Base-by-base conservation (phyloP, 1,140 invertebrate genomes). In the Lepidurus arcticus region DNA sequence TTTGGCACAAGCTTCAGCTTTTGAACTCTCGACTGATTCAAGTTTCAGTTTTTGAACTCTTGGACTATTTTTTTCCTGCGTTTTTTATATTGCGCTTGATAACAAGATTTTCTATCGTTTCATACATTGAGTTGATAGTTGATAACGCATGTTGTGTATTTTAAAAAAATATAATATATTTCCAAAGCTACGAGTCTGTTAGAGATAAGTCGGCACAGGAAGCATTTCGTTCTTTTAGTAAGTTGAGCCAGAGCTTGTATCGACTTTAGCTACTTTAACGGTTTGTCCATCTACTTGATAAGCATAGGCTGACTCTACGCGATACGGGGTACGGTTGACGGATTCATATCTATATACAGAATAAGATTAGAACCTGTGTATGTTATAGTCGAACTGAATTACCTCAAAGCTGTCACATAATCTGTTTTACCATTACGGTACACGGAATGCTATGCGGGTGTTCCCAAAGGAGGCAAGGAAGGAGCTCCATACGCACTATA, bases 281-380 rank as follows among this genome's bases (percentile, higher is more conserved):
- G 78, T 76, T 47, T 78, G 78, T 44, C 78, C 78, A 44, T 78
- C 78, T 16, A 78, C 78, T 78, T 78, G 78, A 45, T 78, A 78
- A 21, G 78, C 78, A 47, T 78, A 78, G 24, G 78, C 78, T 74
- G 78, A 78, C n/a, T 78, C 78, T n/a, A 78, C 44, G 34, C 78
- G 53, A 44, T 45, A 74, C 4, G 78, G 78, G 21, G 34, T 43
- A 13, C 78, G 73, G 44, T 42, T 76, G n/a, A 44, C 43, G 42
- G 78, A 78, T 42, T 78, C 78, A 74, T 78, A 78, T 34, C 77
- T 78, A 34, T 78, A 34, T 26, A 78, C 8, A n/a, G 34, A 16
- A 75, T 1, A 24, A 21, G 8, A 75, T 42, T 44, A 44, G 21
- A 16, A 9, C 43, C 34, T 16, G 11, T 75, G 74, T n/a, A 75